Conservation (phyloP, 2,113 vertebrate species). For the Elephas maximus region DNA sequence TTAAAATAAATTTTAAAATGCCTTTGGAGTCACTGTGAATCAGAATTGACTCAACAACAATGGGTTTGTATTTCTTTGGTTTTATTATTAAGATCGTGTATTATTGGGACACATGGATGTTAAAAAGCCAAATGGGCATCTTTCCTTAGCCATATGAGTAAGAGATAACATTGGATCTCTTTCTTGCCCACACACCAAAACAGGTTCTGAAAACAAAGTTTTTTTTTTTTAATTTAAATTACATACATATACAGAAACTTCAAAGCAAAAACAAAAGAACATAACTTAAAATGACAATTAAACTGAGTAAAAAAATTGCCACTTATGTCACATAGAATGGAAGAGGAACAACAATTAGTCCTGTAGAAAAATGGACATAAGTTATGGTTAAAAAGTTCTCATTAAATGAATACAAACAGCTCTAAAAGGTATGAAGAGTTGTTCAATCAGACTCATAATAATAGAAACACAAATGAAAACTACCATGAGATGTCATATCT, state of each 20-base stretch:
- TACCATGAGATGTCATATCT: not conserved
- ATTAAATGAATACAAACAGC: not conserved
- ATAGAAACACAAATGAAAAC: not conserved
- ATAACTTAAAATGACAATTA: no score
- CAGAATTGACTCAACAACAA: no score
- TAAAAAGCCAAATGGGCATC: no score
- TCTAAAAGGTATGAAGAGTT: not conserved
- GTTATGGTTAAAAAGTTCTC: not conserved
- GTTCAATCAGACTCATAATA: not conserved
- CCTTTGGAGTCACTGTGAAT: no score
- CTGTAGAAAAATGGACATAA: not conserved
- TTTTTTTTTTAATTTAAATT: not conserved
- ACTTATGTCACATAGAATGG: not conserved
- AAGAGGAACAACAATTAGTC: not conserved
- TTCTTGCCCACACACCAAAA: not conserved
- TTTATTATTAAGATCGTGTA: not conserved
- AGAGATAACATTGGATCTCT: not conserved
- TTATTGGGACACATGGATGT: not conserved
- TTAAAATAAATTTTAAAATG: no score
- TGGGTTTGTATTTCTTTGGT: no score
- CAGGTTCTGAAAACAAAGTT: not conserved
- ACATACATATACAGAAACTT: not conserved
- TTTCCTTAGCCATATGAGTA: not conserved
- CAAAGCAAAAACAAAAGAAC: not conserved
- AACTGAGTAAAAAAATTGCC: not conserved